Percentiles rank a stretch among this genome's conserved stretches.
Evolutionary conservation across 1,140 invertebrate species (phyloP).

Genomic region (Copidosoma floridanum): DNA sequence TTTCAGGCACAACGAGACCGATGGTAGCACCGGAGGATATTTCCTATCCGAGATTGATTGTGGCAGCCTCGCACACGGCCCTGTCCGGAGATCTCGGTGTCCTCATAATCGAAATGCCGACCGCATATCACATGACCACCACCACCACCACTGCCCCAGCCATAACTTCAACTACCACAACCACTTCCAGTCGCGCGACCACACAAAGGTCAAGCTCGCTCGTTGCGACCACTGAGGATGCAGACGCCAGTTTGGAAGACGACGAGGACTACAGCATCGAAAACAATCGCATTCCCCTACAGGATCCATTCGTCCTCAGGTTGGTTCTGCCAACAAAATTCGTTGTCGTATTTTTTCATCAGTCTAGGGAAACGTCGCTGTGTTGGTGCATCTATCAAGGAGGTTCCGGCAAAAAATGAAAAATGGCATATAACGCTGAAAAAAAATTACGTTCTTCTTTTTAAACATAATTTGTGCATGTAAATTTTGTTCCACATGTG

Average conservation of each 20-base stretch:
- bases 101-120: conserved; percentile 48
- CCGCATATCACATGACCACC: conserved; percentile 20
- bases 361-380: too few relatives aligned
- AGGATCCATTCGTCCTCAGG: conserved; percentile 39
- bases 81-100: conserved; percentile 66
- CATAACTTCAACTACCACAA: conserved; percentile 18
- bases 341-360: too few relatives aligned
- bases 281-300: conserved; percentile 15
- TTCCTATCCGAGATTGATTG: conserved; percentile 40
- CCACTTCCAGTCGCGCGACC: too few relatives aligned
- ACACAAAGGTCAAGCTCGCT: too few relatives aligned
- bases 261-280: conserved; percentile 24
- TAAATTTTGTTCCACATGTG: too few relatives aligned
- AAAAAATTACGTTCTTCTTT: too few relatives aligned
- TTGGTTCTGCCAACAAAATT: too few relatives aligned
- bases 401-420: background rate
- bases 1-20: conserved; percentile 40
- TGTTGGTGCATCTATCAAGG: too few relatives aligned
- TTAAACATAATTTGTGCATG: too few relatives aligned
- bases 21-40: conserved; percentile 38
- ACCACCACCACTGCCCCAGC: conserved; percentile 5
- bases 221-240: conserved; percentile 29
- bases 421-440: too few relatives aligned
- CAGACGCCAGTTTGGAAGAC: conserved; percentile 16
- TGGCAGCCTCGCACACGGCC: conserved; percentile 61